phyloP scores from a whole-genome alignment of 2,797 vertebrate species.

The Rhinichthys osculus region DNA sequence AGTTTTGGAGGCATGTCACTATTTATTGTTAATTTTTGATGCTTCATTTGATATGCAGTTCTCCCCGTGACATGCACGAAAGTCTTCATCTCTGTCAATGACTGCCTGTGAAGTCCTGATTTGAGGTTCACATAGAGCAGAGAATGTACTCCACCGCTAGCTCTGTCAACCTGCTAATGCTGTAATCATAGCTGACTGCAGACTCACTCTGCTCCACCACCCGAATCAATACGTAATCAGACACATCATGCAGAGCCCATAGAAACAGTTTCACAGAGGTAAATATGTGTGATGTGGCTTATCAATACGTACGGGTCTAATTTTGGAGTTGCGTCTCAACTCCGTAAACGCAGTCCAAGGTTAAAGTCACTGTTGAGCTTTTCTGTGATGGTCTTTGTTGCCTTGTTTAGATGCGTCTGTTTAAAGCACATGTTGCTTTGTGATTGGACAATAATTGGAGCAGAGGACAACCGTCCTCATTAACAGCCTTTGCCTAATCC shows the following conservation, averaged over 20 bases:
- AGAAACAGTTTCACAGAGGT: slow-evolving; percentile 25
- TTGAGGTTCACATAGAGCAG: slow-evolving; percentile 69
- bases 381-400: background rate
- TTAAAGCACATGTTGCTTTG: slow-evolving; percentile 27
- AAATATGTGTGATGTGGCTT: slow-evolving; percentile 39
- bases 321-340: slow-evolving; percentile 32
- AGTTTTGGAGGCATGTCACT: slow-evolving; percentile 83
- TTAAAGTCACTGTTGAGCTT: background rate
- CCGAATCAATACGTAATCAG: slow-evolving; percentile 71
- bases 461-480: slow-evolving; percentile 45
- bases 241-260: slow-evolving; percentile 54
- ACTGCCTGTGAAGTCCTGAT: slow-evolving; percentile 69
- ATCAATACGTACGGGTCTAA: slow-evolving; percentile 8
- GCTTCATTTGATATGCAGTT: slow-evolving; percentile 80
- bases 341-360: background rate
- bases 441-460: slow-evolving; percentile 53
- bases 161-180: slow-evolving; percentile 62
- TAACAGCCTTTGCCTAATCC: slow-evolving; percentile 47
- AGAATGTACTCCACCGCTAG: slow-evolving; percentile 57
- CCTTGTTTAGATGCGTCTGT: background rate
- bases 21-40: slow-evolving; percentile 84
- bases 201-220: slow-evolving; percentile 58
- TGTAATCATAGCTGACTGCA: slow-evolving; percentile 60
- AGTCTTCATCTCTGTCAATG: slow-evolving; percentile 78
- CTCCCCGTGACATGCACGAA: slow-evolving; percentile 74